Conservation (phyloP, 1,140 invertebrate species). For the Chironomus striatipennis region DNA sequence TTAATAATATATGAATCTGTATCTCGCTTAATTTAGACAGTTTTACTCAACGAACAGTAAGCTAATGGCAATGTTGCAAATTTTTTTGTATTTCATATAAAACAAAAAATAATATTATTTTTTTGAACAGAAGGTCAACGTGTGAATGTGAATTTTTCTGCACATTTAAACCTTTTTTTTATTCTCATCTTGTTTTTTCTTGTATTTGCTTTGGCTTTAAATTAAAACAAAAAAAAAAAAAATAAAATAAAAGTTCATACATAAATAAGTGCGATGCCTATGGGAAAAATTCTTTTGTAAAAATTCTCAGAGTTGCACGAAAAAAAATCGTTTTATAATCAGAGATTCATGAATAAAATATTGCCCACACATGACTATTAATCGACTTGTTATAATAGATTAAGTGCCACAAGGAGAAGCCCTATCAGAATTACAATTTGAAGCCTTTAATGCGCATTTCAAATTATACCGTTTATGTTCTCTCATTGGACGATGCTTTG, state of each 20-base stretch:
- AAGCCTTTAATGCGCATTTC: too few relatives aligned
- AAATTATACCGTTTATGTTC: not conserved
- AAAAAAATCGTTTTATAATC: not conserved
- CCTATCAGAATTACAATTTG: too few relatives aligned
- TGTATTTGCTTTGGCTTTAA: not conserved
- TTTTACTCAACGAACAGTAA: not conserved
- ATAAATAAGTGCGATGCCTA: not conserved
- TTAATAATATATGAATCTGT: not conserved
- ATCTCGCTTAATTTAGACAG: not conserved
- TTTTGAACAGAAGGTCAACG: not conserved
- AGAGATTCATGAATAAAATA: not conserved
- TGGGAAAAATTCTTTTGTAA: slow-evolving; percentile 14
- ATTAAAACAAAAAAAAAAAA: too few relatives aligned
- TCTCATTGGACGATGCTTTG: not conserved
- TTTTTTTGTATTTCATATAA: not conserved
- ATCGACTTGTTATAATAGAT: not conserved
- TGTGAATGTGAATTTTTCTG: slow-evolving; percentile 3
- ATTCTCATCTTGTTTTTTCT: not conserved
- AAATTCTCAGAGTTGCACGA: too few relatives aligned
- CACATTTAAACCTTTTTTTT: slow-evolving; percentile 10
- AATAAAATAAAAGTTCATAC: too few relatives aligned
- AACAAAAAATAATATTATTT: not conserved
- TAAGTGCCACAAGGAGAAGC: not conserved
- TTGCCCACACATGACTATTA: not conserved
- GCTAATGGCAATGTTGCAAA: slow-evolving; percentile 7